Evolutionary conservation across 2,888 invertebrate genomes (phyloP), one percentile per base, ranked within the genome.

Genomic region (Liodrosophila aerea): DNA sequence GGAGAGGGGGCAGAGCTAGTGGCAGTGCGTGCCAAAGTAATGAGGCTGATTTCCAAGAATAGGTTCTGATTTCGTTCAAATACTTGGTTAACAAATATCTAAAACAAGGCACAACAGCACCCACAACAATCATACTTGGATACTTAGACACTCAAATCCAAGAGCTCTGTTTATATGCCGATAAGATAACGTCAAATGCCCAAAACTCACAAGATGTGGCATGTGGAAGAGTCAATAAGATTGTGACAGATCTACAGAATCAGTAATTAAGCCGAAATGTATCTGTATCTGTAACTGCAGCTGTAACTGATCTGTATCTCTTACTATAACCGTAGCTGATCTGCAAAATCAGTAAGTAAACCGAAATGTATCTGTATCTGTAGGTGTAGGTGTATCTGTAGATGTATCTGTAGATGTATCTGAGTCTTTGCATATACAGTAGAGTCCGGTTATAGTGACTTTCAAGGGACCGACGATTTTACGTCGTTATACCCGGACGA

Each of bases 11-110:
- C 30, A 15, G 43, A 18, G 40, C 37, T 49, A 57, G 43, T 59
- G 50, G 40, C 67, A 62, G 30, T 66, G 69, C 66, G 77, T 78
- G 78, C 82, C 82, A 76, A 70, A 71, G 82, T 60, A 64, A 75
- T 78, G 82, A 77, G 67, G 54, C 67, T 57, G 62, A 77, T 68
- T 77, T 78, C 78, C 61, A 40, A 68, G 78, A 78, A 78, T 82
- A 71, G 45, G 47, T 57, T 73, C 41, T 82, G 82, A 77, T 75
- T 74, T 76, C 51, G 59, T 73, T 65, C 11, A 71, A 71, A 63
- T 63, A 71, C 52, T 70, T 65, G 70, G 60, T 51, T 45, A 59
- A 54, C 62, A 67, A 43, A 68, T 45, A 56, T 46, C 45, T 49
- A 13, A 22, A 4, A 36, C 7, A 30, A 15, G n/a, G n/a, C 40